Evolutionary conservation across 53 echinoderm and acorn worm genomes (phyloP).

Genomic region (Henricia sp.): DNA sequence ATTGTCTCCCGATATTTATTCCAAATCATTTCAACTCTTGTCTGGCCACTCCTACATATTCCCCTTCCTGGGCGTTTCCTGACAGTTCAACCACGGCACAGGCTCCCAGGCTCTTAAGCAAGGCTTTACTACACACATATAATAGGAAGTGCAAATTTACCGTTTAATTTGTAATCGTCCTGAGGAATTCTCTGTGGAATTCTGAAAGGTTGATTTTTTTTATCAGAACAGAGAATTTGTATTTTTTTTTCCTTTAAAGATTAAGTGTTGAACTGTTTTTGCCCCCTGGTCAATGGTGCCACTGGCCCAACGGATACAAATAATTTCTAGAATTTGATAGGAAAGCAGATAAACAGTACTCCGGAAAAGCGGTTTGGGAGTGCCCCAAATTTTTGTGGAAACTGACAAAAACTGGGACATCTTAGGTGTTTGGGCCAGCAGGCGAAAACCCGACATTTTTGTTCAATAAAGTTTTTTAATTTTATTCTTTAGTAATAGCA

Average conservation of each 20-base stretch:
- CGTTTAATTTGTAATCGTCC: slow-evolving; percentile 45
- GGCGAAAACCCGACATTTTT: too few relatives aligned
- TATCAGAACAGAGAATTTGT: slow-evolving; percentile 19
- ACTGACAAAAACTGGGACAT: too few relatives aligned
- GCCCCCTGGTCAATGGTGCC: background rate
- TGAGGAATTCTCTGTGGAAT: background rate
- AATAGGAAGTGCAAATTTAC: slow-evolving; percentile 44
- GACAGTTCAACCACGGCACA: background rate
- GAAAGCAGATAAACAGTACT: slow-evolving; percentile 12
- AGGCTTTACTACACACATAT: too few relatives aligned
- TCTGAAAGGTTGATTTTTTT: slow-evolving; percentile 15
- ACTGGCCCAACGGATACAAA: slow-evolving; percentile 23
- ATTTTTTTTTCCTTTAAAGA: slow-evolving; percentile 14
- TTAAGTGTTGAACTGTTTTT: slow-evolving; percentile 7
- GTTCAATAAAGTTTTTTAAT: too few relatives aligned
- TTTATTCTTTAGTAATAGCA: too few relatives aligned
- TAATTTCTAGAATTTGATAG: slow-evolving; percentile 30
- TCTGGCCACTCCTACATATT: slow-evolving; percentile 43
- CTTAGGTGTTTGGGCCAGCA: background rate
- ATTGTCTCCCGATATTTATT: too few relatives aligned
- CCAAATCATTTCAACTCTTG: background rate
- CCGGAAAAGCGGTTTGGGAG: background rate
- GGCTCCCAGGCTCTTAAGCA: too few relatives aligned
- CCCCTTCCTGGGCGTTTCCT: slow-evolving; percentile 49
- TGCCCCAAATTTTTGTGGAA: too few relatives aligned